These are phyloP conservation scores for Salminus brasiliensis DNA, from an alignment of 2,113 vertebrate genomes.

Conservation along the genomic window DNA sequence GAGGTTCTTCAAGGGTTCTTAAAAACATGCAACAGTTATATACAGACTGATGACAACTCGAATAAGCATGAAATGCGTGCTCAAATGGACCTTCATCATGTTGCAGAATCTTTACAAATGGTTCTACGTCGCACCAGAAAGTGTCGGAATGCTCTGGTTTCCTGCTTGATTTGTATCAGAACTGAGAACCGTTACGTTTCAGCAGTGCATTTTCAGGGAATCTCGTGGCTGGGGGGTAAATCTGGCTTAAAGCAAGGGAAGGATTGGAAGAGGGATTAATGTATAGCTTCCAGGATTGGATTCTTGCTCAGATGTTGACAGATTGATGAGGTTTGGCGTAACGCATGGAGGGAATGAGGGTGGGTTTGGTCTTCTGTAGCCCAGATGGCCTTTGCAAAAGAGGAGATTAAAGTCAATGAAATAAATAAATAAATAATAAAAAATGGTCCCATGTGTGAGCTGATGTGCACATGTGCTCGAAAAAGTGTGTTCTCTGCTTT, in stretches of 20 bases:
- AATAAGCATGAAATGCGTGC: too few relatives aligned
- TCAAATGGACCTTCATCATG: too few relatives aligned
- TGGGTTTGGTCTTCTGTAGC: not conserved
- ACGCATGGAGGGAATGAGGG: not conserved
- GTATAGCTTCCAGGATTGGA: conserved; percentile 1
- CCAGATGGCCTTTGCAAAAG: not conserved
- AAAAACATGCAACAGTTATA: too few relatives aligned
- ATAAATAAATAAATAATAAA: not conserved
- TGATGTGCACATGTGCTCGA: not conserved
- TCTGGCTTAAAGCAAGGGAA: conserved; percentile 4
- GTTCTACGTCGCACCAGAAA: too few relatives aligned
- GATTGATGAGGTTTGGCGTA: not conserved
- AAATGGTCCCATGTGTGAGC: not conserved
- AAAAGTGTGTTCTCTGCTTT: not conserved
- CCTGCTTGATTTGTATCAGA: not conserved
- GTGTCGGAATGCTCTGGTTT: too few relatives aligned
- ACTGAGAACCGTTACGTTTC: too few relatives aligned
- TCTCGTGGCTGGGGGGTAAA: not conserved
- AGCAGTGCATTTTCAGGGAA: not conserved
- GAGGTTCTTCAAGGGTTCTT: too few relatives aligned
- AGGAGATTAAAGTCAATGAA: not conserved
- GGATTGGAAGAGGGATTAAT: conserved; percentile 13
- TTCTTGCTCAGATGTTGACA: not conserved
- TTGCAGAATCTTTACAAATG: too few relatives aligned
- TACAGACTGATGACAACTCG: too few relatives aligned